Base-by-base conservation (phyloP, 2,113 vertebrate species). In the Hippocampus barbouri region DNA sequence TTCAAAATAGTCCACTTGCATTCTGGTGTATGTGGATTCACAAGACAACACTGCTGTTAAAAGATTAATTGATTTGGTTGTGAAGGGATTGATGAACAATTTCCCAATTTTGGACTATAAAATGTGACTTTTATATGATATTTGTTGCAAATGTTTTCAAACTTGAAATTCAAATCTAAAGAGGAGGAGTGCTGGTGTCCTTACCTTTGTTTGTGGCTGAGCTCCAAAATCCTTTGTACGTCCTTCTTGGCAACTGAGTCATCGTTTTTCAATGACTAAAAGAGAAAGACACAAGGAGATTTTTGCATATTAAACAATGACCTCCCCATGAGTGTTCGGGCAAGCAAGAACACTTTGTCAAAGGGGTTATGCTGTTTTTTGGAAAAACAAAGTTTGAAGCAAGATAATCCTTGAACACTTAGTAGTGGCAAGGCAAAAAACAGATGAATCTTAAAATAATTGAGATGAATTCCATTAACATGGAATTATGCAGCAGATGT, bases 191-290 rank as follows among this genome's bases (percentile, higher is more conserved):
- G 76, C 68, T 64, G 53, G 64, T 16, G 21, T 68, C 49, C 72
- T 91, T 94, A 99, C 97, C 96, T 97, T 89, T 98, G 96, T 80
- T 96, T 98, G 91, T 96, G 93, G 87, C 95, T 94, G 86, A 97
- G 89, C 85, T 97, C 95, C 91, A 98, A 89, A 80, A 98, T 96
- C 75, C 94, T 94, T 88, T 96, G 94, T 59, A 98, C 94, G 79
- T 98, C 95, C 69, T 80, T 94, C 93, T 95, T 97, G 74, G 95
- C 86, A 49, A 95, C 94, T 3, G 93, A 92, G 82, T 96, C 96
- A 73, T 94, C 94, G 49, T 93, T 96, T 93, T 95, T 98, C 91
- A 97, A 90, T 60, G 94, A 92, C 97, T 99, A 77, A 76, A 74
- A 91, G 77, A 73, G 88, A 70, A 78, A 82, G 53, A 1, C 0